Evolutionary conservation across 2,797 vertebrate genomes (phyloP).

Genomic region (Semotilus atromaculatus): DNA sequence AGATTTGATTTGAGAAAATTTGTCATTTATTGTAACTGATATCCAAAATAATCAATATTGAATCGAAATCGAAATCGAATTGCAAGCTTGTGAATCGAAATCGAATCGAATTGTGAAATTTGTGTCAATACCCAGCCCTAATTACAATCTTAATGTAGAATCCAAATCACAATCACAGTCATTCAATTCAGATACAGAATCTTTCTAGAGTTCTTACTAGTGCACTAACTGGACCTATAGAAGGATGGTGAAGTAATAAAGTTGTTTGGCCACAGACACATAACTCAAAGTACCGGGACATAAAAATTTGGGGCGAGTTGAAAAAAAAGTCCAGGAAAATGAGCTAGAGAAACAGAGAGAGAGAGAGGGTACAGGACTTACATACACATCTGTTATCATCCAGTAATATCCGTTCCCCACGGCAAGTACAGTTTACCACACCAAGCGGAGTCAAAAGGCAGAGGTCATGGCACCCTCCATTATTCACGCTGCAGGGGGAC

Average conservation of each 20-base stretch:
- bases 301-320: background rate
- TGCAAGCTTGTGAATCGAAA: too few species aligned
- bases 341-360: conserved; percentile 29
- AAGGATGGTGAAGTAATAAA: background rate
- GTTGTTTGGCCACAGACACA: background rate
- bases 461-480: conserved; percentile 95
- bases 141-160: background rate
- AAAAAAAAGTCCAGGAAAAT: background rate
- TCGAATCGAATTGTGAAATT: too few species aligned
- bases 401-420: conserved; percentile 89
- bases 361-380: conserved; percentile 81
- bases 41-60: too few species aligned
- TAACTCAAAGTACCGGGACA: background rate
- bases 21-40: too few species aligned
- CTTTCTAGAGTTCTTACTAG: background rate
- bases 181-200: background rate
- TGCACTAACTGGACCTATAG: background rate
- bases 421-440: conserved; percentile 92
- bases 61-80: too few species aligned
- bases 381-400: conserved; percentile 98
- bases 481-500: conserved; percentile 90
- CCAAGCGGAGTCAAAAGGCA: conserved; percentile 91
- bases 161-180: background rate
- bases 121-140: too few species aligned
- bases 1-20: too few species aligned